A percentile compares a stretch with the other conserved stretches of the same genome.
Conservation (phyloP, 2,797 vertebrate species). For the Limnodromus scolopaceus region DNA sequence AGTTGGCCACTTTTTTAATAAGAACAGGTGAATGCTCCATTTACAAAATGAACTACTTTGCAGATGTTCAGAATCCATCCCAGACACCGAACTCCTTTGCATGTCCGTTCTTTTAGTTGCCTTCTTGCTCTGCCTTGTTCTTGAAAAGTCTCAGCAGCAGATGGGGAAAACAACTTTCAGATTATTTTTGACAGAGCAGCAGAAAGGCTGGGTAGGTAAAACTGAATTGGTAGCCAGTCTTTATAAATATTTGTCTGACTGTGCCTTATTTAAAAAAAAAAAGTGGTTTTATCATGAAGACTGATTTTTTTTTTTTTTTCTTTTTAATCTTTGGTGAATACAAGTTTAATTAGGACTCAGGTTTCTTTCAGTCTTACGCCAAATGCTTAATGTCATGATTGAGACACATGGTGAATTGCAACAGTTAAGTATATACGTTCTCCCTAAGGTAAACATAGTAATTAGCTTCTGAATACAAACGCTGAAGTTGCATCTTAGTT, state of each 20-base stretch:
- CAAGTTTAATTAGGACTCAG: background rate
- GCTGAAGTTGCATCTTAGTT: conserved; percentile 10
- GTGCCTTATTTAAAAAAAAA: conserved; percentile 55
- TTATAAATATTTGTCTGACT: conserved; percentile 27
- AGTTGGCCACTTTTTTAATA: background rate
- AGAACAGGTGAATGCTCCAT: conserved; percentile 37
- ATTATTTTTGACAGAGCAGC: background rate
- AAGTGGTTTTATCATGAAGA: background rate
- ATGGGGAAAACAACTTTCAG: background rate
- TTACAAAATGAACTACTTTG: conserved; percentile 61
- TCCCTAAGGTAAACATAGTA: background rate
- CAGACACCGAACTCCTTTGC: background rate
- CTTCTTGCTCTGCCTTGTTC: conserved; percentile 26
- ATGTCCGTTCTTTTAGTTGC: conserved; percentile 28
- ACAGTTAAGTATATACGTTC: background rate
- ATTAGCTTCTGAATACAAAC: background rate
- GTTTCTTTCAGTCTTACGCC: conserved; percentile 8
- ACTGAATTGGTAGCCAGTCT: background rate
- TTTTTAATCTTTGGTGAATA: background rate
- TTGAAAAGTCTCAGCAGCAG: conserved; percentile 2
- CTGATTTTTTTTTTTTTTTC: background rate
- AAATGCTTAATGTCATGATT: background rate
- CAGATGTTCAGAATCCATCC: conserved; percentile 19
- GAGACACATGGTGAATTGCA: conserved; percentile 11
- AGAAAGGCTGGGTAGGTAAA: background rate